Conservation (phyloP, 2,888 invertebrate species). For the Eledona agricola region DNA sequence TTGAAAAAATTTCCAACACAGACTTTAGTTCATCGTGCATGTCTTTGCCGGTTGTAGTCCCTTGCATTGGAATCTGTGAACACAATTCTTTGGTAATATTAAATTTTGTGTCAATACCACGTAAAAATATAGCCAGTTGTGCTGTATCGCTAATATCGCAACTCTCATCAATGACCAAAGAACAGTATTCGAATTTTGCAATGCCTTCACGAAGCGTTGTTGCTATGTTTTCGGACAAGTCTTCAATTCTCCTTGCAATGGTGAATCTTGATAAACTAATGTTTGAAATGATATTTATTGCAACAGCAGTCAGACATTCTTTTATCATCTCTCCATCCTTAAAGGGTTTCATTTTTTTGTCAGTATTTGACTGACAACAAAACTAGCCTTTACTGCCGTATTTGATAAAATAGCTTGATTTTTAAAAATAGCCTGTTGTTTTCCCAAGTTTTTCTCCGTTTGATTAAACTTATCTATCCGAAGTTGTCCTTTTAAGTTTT, state of each 20-base stretch:
- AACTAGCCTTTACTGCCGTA: conserved; percentile 32
- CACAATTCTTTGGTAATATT: conserved; percentile 35
- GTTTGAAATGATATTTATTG: conserved; percentile 42
- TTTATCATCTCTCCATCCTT: conserved; percentile 46
- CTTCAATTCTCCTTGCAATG: conserved; percentile 40
- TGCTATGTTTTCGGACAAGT: conserved; percentile 39
- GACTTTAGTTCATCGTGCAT: conserved; percentile 21
- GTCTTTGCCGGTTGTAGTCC: conserved; percentile 28
- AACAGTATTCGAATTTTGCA: conserved; percentile 42
- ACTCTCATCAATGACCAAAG: conserved; percentile 43
- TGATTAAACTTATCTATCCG: conserved; percentile 37
- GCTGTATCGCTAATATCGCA: conserved; percentile 36
- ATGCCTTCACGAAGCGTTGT: conserved; percentile 38
- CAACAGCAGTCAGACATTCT: conserved; percentile 46
- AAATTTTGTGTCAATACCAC: conserved; percentile 33
- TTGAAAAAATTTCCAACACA: conserved; percentile 33
- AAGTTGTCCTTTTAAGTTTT: conserved; percentile 31
- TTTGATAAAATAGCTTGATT: conserved; percentile 19
- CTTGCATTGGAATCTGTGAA: conserved; percentile 17
- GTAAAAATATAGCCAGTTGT: conserved; percentile 25
- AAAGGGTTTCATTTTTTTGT: conserved; percentile 47
- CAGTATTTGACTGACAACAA: conserved; percentile 40
- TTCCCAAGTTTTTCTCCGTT: conserved; percentile 30
- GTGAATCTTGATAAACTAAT: conserved; percentile 45
- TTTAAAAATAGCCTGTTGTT: conserved; percentile 29